Base-by-base conservation (phyloP, 2,797 vertebrate genomes). In the Vespertilio murinus region DNA sequence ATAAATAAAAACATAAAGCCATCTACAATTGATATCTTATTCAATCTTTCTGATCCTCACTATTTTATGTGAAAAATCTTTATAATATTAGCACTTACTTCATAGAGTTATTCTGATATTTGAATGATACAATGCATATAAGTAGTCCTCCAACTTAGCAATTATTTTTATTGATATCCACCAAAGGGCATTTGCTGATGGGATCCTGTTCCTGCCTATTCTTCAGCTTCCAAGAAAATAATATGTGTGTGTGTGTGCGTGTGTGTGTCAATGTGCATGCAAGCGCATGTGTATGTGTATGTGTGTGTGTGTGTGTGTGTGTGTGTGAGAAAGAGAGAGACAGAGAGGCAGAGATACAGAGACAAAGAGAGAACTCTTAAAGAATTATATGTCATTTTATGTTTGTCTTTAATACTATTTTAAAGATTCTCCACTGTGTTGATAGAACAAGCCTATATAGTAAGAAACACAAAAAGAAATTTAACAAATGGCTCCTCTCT, bases 1-100 rank as follows among this genome's bases (percentile, higher is more conserved):
- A 67, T 80, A 91, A 93, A 69, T 52, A 81, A 35, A 95, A 94
- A 86, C 23, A 25, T 45, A 91, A 96, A 93, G 74, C 9, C 38
- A 88, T 30, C 54, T 88, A 81, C 5, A 18, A 81, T 38, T 47
- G 6, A 52, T 30, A 64, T 47, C 61, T 64, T 64, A n/a, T n/a
- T 64, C 30, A 64, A 64, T 64, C 61, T 64, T 64, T 30, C 61
- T 64, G 54, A 80, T 3, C 13, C 25, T 73, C 23, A 13, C 18
- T 61, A 78, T 40, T 79, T 52, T 81, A 87, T 49, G 80, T 89
- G 65, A 87, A 84, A 91, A 88, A 77, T 77, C 45, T 85, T 33
- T 59, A 52, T 56, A 70, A 13, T n/a, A 77, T 67, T 64, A 64
- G 30, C 30, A 64, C 14, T 64, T 64, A 64, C 28, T 64, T 64